Percentiles rank a stretch among this genome's conserved stretches.
These are phyloP conservation scores for Pomatostomus ruficeps DNA, from an alignment of 2,113 vertebrate genomes.

Conservation along the genomic window DNA sequence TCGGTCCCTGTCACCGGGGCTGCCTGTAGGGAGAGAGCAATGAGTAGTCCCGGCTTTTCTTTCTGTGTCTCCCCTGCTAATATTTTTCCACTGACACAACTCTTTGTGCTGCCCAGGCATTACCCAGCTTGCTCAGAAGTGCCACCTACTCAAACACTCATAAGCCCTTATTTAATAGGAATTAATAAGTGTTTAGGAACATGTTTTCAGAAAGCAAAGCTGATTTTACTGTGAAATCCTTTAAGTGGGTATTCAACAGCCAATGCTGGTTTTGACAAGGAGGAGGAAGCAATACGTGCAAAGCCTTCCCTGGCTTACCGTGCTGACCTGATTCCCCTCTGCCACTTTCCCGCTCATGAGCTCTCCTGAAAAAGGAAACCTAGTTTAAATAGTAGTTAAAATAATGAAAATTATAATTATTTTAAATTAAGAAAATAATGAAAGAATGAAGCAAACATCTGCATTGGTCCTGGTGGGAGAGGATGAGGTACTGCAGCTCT, in stretches of 20 bases:
- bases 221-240: not conserved
- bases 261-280: not conserved
- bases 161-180: not conserved
- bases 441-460: not conserved
- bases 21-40: not conserved
- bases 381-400: not conserved
- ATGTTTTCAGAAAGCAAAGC: not conserved
- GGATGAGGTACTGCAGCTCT: not conserved
- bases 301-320: not conserved
- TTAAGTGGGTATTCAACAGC: not conserved
- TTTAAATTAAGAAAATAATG: not conserved
- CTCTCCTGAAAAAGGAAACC: not conserved
- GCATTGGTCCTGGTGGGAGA: not conserved
- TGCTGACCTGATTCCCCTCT: not conserved
- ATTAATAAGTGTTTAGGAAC: not conserved
- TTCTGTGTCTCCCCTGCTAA: not conserved
- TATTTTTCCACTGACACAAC: not conserved
- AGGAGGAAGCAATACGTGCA: accelerated
- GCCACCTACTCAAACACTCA: not conserved
- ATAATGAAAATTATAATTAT: not conserved
- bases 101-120: not conserved
- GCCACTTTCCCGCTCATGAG: not conserved
- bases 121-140: not conserved
- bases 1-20: not conserved
- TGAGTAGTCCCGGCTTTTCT: not conserved